phyloP scores from a whole-genome alignment of 2,888 invertebrate species.

The Disparrhopalites patrizii region DNA sequence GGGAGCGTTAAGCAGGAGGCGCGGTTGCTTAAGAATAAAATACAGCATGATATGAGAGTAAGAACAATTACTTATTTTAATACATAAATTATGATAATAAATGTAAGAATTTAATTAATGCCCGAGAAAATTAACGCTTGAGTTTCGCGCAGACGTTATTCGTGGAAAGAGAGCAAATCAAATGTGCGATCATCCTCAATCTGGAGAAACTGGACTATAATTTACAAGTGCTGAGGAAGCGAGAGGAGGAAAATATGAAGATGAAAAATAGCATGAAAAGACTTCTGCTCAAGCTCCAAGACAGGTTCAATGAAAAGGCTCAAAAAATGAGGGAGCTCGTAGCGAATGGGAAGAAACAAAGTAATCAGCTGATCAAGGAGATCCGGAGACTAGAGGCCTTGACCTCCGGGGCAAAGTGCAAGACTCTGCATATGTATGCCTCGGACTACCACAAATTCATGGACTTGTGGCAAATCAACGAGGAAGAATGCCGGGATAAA shows the following conservation, averaged over 20 bases:
- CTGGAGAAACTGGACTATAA: constrained; percentile 88
- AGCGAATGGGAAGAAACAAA: constrained; percentile 32
- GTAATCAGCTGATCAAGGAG: constrained; percentile 33
- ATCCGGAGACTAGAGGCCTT: constrained; percentile 33
- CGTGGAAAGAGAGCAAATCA: constrained; percentile 71
- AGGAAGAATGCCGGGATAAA: constrained; percentile 37
- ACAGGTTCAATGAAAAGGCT: constrained; percentile 34
- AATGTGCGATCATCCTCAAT: constrained; percentile 76
- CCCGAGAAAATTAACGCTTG: no score
- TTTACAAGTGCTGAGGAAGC: constrained; percentile 76
- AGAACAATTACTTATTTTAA: neutral
- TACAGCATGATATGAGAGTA: constrained; percentile 53
- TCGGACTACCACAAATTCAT: constrained; percentile 41
- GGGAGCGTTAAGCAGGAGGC: constrained; percentile 56
- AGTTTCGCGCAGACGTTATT: constrained; percentile 62
- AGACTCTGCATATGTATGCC: constrained; percentile 34
- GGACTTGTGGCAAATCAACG: constrained; percentile 43
- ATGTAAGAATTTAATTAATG: neutral
- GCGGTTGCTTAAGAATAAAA: constrained; percentile 53
- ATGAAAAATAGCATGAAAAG: constrained; percentile 55
- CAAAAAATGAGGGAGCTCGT: constrained; percentile 23
- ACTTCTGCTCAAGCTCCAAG: constrained; percentile 38
- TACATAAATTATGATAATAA: neutral
- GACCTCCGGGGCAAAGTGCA: constrained; percentile 26
- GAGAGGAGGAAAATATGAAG: constrained; percentile 80